A percentile compares a stretch with the other conserved stretches of the same genome.
Evolutionary conservation across 2,113 vertebrate genomes (phyloP).

Genomic region (Elachura formosa): DNA sequence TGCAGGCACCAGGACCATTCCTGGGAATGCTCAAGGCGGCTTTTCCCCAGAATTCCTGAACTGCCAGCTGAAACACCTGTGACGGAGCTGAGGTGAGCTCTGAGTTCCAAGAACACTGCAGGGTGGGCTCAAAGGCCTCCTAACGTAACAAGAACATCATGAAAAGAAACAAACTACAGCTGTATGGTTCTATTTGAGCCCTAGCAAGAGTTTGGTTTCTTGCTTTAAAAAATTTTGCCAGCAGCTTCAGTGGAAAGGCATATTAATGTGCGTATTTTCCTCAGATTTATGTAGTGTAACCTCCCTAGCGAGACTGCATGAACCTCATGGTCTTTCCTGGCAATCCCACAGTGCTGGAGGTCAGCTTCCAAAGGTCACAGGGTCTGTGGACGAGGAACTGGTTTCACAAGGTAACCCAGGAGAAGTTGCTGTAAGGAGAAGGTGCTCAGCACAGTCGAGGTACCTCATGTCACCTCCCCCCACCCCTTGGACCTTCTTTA

Average conservation of each 20-base stretch:
- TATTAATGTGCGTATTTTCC: not conserved
- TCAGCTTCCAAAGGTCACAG: not conserved
- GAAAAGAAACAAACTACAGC: not conserved
- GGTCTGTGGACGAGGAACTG: not conserved
- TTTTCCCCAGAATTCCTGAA: not conserved
- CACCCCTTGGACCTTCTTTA: not conserved
- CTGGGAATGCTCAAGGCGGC: not conserved
- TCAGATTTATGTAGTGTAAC: not conserved
- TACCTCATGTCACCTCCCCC: not conserved
- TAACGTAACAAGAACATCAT: not conserved
- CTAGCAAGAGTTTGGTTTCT: not conserved
- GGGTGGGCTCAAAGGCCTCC: not conserved
- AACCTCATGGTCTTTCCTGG: not conserved
- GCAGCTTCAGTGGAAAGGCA: not conserved
- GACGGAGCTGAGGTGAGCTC: not conserved
- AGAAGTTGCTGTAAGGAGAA: not conserved
- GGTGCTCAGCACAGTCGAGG: not conserved
- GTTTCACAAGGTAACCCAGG: not conserved
- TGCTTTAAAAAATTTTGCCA: not conserved
- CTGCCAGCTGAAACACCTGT: not conserved
- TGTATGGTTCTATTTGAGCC: not conserved
- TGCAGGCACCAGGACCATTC: not conserved
- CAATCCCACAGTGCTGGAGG: not conserved
- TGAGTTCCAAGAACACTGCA: not conserved
- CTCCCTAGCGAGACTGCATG: not conserved